Percentiles rank a stretch among this genome's conserved stretches.
phyloP scores from a whole-genome alignment of 2,888 invertebrate species.

The Drosophila eohydei region DNA sequence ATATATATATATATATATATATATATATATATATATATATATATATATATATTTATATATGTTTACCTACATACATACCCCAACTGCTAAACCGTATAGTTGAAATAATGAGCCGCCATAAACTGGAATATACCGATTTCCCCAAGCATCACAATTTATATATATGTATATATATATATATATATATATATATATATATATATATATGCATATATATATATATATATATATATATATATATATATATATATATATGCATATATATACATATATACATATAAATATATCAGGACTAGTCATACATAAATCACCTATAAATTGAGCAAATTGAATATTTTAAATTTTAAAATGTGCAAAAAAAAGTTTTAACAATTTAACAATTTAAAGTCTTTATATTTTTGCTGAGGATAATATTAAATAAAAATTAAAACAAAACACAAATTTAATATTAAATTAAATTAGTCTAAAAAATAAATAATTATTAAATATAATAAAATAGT shows the following conservation, averaged over 20 bases:
- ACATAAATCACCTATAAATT: background rate
- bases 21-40: background rate
- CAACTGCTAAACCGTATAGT: slow-evolving; percentile 19
- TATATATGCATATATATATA: background rate
- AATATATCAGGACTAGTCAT: slow-evolving; percentile 1
- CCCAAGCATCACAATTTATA: background rate
- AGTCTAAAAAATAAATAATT: too few relatives aligned
- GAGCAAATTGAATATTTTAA: background rate
- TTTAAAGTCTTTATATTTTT: too few relatives aligned
- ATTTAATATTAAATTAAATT: too few relatives aligned
- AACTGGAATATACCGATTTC: slow-evolving; percentile 38
- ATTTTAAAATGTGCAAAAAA: background rate
- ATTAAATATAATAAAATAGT: too few relatives aligned
- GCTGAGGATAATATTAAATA: too few relatives aligned
- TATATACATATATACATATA: too few relatives aligned
- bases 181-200: background rate
- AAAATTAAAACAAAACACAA: too few relatives aligned
- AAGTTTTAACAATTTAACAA: background rate
- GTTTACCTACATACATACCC: background rate
- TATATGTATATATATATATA: background rate
- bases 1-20: background rate
- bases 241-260: background rate
- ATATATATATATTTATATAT: background rate
- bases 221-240: background rate
- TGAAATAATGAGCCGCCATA: slow-evolving; percentile 25